Evolutionary conservation across 2,113 vertebrate species (phyloP), one percentile per base, ranked within the genome.

Genomic region (Cochlearius cochlearius): DNA sequence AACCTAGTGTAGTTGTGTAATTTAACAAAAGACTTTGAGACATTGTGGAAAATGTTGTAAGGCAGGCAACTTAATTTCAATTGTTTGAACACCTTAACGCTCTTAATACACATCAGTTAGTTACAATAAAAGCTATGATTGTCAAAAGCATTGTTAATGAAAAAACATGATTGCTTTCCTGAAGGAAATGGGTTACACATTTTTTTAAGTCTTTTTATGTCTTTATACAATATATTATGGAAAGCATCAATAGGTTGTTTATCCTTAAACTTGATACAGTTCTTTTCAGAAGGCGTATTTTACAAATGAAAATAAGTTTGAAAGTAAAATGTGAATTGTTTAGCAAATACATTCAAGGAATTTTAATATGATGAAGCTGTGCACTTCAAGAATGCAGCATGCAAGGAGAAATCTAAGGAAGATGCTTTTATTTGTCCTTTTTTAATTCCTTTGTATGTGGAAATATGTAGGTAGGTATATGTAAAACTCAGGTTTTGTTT

Each of bases 11-110:
- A 94, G 84, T 83, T 92, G 90, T 15, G 52, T 45, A 91, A 97
- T 59, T 86, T 83, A 90, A 98, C 97, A 98, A 98, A 98, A 95
- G 96, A 78, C 15, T 12, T 88, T 60, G 93, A 97, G 97, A 97
- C 96, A 53, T 90, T 55, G 97, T 97, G 96, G 98, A 98, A 98
- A 97, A 98, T 88, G 96, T 96, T 82, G 92, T 73, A 79, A 98
- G 97, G 97, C 97, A 97, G 94, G 97, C 97, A 97, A 98, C 97
- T 98, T 98, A 92, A 98, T 98, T 98, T 98, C 93, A 96, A 34
- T 96, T 97, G 89, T 97, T 96, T 96, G 96, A 98, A 95, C 95
- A 98, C 94, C 94, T 96, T 96, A 94, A 95, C 92, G 76, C 80
- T 93, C 76, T 87, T 95, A 97, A 97, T 97, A 90, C 76, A 13